Conservation (phyloP, 2,113 vertebrate species). For the Holacanthus passer region DNA sequence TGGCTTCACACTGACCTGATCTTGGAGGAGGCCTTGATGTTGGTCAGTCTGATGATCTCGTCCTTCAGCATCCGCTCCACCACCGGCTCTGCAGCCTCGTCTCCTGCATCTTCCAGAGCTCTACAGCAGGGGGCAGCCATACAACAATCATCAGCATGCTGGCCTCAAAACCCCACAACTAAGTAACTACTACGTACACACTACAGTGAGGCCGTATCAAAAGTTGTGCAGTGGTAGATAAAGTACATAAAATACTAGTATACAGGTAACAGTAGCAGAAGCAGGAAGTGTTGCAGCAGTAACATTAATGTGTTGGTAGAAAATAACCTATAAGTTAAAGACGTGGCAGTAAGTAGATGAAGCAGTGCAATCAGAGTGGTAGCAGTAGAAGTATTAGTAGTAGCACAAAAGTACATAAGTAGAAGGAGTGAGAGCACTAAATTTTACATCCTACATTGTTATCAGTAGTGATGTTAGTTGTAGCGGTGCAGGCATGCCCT, state of each 20-base stretch:
- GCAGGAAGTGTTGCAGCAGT: background rate
- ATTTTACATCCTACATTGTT: background rate
- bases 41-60: conserved; percentile 89
- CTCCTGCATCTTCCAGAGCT: conserved; percentile 74
- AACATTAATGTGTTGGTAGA: background rate
- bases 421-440: too few relatives aligned
- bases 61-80: conserved; percentile 84
- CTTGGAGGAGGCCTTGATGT: conserved; percentile 92
- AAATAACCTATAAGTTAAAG: too few relatives aligned
- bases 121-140: conserved; percentile 75
- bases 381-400: too few relatives aligned
- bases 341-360: background rate
- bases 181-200: background rate
- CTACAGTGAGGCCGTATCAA: background rate
- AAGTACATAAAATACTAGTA: background rate
- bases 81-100: conserved; percentile 62
- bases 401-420: too few relatives aligned
- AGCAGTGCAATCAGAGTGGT: background rate
- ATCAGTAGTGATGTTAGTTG: background rate
- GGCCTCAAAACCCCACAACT: background rate
- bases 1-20: conserved; percentile 88
- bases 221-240: background rate
- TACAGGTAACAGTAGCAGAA: background rate
- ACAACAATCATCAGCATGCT: background rate
- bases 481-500: background rate